Conservation (phyloP, 1,140 invertebrate genomes). For the Maconellicoccus hirsutus region DNA sequence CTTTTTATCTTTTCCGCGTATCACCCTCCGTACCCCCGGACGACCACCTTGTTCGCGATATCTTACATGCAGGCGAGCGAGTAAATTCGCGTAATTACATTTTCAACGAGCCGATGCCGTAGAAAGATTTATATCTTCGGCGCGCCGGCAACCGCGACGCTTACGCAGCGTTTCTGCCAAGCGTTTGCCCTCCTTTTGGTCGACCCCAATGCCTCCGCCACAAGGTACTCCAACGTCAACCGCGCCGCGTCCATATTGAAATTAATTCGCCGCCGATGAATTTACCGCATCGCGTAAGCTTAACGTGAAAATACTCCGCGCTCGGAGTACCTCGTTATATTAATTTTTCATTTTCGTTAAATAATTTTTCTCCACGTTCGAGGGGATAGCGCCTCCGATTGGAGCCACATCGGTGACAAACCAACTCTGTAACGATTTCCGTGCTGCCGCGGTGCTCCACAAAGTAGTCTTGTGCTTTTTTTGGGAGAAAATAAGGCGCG, state of each 20-base stretch:
- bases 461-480: too few relatives aligned
- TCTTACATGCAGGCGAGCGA: background rate
- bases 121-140: conserved; percentile 14
- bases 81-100: conserved; percentile 20
- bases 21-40: background rate
- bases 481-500: too few relatives aligned
- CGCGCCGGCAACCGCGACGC: background rate
- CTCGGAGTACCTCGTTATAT: background rate
- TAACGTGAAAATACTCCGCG: background rate
- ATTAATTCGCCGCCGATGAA: background rate
- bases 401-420: too few relatives aligned
- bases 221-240: background rate
- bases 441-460: too few relatives aligned
- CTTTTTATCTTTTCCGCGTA: conserved; percentile 16
- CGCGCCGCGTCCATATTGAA: background rate
- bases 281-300: background rate
- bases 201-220: too few relatives aligned
- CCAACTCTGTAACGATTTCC: too few relatives aligned
- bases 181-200: background rate
- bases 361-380: conserved; percentile 15
- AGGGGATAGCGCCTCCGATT: too few relatives aligned
- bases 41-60: too few relatives aligned
- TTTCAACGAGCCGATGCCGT: conserved; percentile 13
- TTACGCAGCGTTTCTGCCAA: background rate
- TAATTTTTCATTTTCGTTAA: conserved; percentile 10